Percentiles rank a stretch among this genome's conserved stretches.
These are phyloP conservation scores for Rhopalosiphum maidis DNA, from an alignment of 1,140 invertebrate species.

Conservation along the genomic window DNA sequence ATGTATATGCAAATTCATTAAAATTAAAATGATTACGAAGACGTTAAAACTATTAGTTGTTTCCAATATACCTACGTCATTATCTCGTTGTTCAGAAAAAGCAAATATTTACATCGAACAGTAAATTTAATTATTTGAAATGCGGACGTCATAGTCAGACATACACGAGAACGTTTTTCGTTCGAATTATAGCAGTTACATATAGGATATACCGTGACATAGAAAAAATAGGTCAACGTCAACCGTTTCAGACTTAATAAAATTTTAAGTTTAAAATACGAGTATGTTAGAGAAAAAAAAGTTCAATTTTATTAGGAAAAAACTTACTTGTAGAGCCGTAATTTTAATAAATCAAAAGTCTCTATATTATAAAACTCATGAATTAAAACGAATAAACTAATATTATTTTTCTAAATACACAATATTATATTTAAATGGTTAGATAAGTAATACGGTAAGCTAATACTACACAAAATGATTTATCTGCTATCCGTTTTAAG, in stretches of 20 bases:
- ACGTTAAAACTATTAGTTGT: neutral
- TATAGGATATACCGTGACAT: neutral
- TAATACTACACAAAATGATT: neutral
- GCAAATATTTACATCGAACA: neutral
- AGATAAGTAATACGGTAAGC: neutral
- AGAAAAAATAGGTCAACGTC: neutral
- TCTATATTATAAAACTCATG: neutral
- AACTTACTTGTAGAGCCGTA: neutral
- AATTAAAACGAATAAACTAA: neutral
- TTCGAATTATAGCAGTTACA: neutral
- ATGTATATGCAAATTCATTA: neutral
- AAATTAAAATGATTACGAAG: conserved; percentile 16
- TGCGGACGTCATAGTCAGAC: neutral
- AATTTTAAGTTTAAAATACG: neutral
- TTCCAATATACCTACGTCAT: neutral
- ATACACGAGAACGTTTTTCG: neutral
- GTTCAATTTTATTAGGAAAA: neutral
- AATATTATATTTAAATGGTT: neutral
- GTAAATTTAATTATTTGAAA: neutral
- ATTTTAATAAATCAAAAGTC: neutral
- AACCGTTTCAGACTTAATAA: neutral
- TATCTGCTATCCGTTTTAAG: too few relatives aligned
- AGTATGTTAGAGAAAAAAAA: neutral
- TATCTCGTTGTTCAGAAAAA: neutral
- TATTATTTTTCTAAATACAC: neutral